Base-by-base conservation (phyloP, 2,888 invertebrate genomes). In the Machimus atricapillus region DNA sequence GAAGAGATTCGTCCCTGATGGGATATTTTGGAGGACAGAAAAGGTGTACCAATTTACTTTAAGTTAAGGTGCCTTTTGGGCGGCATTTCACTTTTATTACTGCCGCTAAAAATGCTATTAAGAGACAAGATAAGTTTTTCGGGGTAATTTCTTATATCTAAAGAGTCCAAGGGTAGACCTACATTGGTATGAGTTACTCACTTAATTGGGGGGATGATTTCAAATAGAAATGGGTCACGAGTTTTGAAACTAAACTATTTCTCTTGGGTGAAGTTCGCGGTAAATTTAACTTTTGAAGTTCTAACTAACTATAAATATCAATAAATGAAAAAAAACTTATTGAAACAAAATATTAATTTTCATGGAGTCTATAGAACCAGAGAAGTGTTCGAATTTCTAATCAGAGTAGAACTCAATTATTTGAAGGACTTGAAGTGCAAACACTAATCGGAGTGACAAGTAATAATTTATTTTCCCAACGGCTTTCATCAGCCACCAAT, bases 31-130 rank as follows among this genome's bases (percentile, higher is more conserved):
- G n/a, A 56, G 34, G 34, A 34, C 27, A n/a, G 82, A 27, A 82
- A 82, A 85, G 40, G 85, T 73, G 40, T 43, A 73, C 19, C 43
- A 73, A 37, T 85, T 85, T 74, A 6, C 27, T 46, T 23, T 74
- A 74, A 9, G n/a, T 43, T 74, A 16, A 43, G 31, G 8, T 27
- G 43, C 74, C 43, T 74, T 73, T 52, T 83, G 74, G 43, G 85
- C 40, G 46, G 73, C 85, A 85, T 85, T 74, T 52, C 7, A 73
- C 74, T 73, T 74, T 85, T 85, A 85, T 74, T 85, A 46, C 43
- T 74, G 82, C 19, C 19, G 19, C 19, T 82, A 82, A 82, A 82
- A 37, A 82, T 56, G 82, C 52, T 37, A 82, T 82, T 37, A 82
- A 66, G 37, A 58, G 23, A 37, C 14, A 12, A 82, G 82, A 82